A percentile compares a stretch with the other conserved stretches of the same genome.
phyloP scores from a whole-genome alignment of 2,113 vertebrate species.

The Cyphomyrus discorhynchus region DNA sequence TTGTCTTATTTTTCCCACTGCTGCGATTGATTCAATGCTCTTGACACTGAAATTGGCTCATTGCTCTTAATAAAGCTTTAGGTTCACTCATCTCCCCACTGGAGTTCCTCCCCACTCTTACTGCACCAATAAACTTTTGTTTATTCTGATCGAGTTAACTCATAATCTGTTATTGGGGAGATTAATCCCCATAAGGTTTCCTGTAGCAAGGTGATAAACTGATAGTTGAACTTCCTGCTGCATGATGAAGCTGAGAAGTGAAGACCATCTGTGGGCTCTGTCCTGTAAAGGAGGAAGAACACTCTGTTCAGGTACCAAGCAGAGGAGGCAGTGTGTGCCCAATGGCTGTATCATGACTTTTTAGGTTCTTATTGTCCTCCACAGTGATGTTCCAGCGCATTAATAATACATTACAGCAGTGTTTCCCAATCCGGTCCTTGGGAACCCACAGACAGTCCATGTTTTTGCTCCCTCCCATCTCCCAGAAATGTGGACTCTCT shows the following conservation, averaged over 20 bases:
- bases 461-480: neutral
- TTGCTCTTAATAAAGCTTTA: neutral
- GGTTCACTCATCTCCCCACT: neutral
- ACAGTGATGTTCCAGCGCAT: neutral
- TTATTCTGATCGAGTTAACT: neutral
- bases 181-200: neutral
- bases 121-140: neutral
- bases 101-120: neutral
- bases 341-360: neutral
- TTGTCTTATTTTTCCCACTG: slow-evolving; percentile 1
- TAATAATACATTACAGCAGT: neutral
- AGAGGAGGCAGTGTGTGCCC: neutral
- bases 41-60: neutral
- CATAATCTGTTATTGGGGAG: neutral
- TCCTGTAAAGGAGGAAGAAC: neutral
- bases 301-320: neutral
- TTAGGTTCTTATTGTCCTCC: neutral
- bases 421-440: neutral
- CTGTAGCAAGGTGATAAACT: neutral
- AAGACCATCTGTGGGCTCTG: neutral
- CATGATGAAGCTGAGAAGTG: neutral
- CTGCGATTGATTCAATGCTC: neutral
- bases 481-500: neutral
- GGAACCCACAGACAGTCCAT: neutral
- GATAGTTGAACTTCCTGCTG: neutral